Conservation (phyloP, 2,888 invertebrate species). For the Zygogramma bicolorata region DNA sequence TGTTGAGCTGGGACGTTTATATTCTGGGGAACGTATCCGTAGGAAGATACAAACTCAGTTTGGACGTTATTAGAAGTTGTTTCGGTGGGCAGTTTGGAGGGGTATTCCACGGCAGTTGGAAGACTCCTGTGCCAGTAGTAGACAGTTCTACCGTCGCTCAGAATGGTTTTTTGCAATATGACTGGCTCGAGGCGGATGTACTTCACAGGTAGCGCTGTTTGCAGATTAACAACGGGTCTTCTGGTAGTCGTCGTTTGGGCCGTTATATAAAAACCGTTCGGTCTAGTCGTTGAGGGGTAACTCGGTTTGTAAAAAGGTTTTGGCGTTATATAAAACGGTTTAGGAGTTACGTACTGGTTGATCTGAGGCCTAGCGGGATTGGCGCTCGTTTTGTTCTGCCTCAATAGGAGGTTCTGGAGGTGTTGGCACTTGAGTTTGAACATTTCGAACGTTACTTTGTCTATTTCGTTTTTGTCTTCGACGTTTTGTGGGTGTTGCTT, state of each 20-base stretch:
- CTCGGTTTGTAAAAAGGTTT: constrained; percentile 32
- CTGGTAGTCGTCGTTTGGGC: constrained; percentile 34
- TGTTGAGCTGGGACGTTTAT: constrained; percentile 1
- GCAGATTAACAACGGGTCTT: constrained; percentile 34
- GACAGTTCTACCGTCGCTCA: constrained; percentile 61
- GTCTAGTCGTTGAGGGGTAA: constrained; percentile 40
- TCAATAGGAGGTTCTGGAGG: constrained; percentile 51
- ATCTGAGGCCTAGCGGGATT: constrained; percentile 10
- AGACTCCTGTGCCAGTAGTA: constrained; percentile 63
- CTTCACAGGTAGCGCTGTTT: constrained; percentile 50
- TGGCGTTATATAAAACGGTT: constrained; percentile 40
- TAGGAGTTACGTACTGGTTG: constrained; percentile 20
- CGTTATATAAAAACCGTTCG: constrained; percentile 57
- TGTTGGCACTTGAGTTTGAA: constrained; percentile 59
- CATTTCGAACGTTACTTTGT: constrained; percentile 52
- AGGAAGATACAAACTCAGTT: neutral
- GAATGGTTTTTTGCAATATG: constrained; percentile 62
- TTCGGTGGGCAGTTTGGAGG: neutral
- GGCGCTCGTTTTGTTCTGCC: constrained; percentile 33
- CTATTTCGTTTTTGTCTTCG: constrained; percentile 41
- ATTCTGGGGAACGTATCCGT: constrained; percentile 10
- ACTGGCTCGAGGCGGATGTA: constrained; percentile 64
- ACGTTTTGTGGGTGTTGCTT: constrained; percentile 46
- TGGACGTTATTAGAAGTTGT: neutral
- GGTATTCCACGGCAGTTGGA: constrained; percentile 53